Evolutionary conservation across 2,113 vertebrate genomes (phyloP).

Genomic region (Phoxinus phoxinus): DNA sequence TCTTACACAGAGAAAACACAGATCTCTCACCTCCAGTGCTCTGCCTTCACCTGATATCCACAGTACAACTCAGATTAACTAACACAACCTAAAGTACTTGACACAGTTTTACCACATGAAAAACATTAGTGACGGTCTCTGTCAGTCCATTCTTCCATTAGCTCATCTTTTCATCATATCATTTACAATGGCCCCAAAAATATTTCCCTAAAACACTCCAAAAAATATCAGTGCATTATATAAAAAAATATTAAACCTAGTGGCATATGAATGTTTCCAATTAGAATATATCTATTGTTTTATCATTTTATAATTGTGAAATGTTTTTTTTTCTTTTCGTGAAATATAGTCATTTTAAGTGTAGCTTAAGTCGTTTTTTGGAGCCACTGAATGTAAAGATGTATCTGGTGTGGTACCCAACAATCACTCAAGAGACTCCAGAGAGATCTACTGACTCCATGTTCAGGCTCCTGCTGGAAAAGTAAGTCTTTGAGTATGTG

Average conservation of each 20-base stretch:
- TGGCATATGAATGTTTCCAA: not conserved
- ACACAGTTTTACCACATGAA: conserved; percentile 12
- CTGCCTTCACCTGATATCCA: conserved; percentile 14
- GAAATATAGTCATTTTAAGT: not conserved
- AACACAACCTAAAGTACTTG: conserved; percentile 18
- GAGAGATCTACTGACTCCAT: not conserved
- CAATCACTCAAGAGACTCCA: not conserved
- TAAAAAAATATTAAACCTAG: not conserved
- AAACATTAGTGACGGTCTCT: not conserved
- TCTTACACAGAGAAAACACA: conserved; percentile 17
- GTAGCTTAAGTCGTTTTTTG: not conserved
- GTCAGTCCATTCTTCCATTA: not conserved
- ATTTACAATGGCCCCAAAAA: not conserved
- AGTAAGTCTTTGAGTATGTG: not conserved
- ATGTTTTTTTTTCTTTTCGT: not conserved
- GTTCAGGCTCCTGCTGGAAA: not conserved
- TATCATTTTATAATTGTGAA: not conserved
- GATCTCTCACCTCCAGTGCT: not conserved
- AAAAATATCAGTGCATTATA: not conserved
- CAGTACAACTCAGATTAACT: conserved; percentile 6
- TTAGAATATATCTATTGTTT: not conserved
- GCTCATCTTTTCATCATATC: not conserved
- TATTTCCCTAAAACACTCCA: not conserved
- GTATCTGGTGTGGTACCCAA: not conserved
- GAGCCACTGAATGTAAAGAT: not conserved